Conservation (phyloP, 2,888 invertebrate genomes). For the Baronia brevicornis region DNA sequence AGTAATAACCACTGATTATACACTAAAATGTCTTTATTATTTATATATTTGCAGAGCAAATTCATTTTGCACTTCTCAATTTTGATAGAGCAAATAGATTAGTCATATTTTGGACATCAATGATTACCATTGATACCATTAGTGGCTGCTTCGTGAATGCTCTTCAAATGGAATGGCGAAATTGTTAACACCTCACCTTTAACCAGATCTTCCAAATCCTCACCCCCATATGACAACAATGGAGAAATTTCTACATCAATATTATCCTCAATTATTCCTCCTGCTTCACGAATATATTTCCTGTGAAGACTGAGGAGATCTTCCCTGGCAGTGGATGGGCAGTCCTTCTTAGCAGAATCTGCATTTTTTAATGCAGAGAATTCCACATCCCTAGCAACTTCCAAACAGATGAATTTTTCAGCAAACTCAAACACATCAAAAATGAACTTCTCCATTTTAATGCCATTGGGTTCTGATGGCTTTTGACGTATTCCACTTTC, state of each 20-base stretch:
- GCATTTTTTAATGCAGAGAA: constrained; percentile 98
- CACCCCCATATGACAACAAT: constrained; percentile 91
- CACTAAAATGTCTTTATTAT: neutral
- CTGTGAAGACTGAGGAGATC: constrained; percentile 87
- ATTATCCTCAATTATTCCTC: constrained; percentile 81
- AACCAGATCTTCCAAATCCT: constrained; percentile 82
- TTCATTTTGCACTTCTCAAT: constrained; percentile 5
- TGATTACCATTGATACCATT: constrained; percentile 61
- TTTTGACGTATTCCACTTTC: constrained; percentile 80
- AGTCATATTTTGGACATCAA: too few species aligned
- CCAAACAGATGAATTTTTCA: constrained; percentile 93
- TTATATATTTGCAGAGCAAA: neutral
- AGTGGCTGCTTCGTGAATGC: constrained; percentile 45
- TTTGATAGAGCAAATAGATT: too few species aligned
- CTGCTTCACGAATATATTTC: constrained; percentile 86
- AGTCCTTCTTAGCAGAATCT: constrained; percentile 90
- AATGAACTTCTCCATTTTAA: constrained; percentile 99
- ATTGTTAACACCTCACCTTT: constrained; percentile 79
- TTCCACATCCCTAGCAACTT: constrained; percentile 92
- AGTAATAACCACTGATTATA: neutral
- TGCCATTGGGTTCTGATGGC: constrained; percentile 92
- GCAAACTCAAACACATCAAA: constrained; percentile 98
- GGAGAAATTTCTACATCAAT: constrained; percentile 94
- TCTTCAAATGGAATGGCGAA: constrained; percentile 77
- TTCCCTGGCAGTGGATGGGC: constrained; percentile 88